These are phyloP conservation scores for Lonchura striata DNA, from an alignment of 2,113 vertebrate genomes.

Conservation along the genomic window DNA sequence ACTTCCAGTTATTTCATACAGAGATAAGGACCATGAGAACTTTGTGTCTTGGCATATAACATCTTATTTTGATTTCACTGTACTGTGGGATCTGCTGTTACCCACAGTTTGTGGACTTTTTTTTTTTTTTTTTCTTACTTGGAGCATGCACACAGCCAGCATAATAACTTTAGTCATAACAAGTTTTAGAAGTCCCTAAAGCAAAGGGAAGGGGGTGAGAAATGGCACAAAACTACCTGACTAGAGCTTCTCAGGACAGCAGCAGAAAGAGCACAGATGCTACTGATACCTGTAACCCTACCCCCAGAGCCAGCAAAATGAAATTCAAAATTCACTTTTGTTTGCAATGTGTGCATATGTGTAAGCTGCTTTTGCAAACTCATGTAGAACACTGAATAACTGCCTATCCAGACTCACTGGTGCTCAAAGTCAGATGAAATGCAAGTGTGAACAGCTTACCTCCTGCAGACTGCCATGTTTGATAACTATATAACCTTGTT, in stretches of 20 bases:
- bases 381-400: not conserved
- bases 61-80: slow-evolving; percentile 42
- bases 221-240: not conserved
- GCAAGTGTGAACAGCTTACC: slow-evolving; percentile 11
- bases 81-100: slow-evolving; percentile 31
- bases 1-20: slow-evolving; percentile 41
- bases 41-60: slow-evolving; percentile 19
- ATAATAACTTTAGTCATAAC: not conserved
- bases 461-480: not conserved
- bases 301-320: not conserved
- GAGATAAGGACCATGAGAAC: slow-evolving; percentile 53
- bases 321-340: not conserved
- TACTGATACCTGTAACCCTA: not conserved
- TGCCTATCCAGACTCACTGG: not conserved
- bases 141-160: not conserved
- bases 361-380: not conserved
- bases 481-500: slow-evolving; percentile 11
- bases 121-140: not conserved
- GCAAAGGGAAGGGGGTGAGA: not conserved
- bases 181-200: not conserved
- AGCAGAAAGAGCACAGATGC: not conserved
- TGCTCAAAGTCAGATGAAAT: not conserved
- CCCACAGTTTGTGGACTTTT: not conserved
- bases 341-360: not conserved
- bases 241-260: not conserved